Base-by-base conservation (phyloP, 2,888 invertebrate genomes). In the Catocala sponsa region DNA sequence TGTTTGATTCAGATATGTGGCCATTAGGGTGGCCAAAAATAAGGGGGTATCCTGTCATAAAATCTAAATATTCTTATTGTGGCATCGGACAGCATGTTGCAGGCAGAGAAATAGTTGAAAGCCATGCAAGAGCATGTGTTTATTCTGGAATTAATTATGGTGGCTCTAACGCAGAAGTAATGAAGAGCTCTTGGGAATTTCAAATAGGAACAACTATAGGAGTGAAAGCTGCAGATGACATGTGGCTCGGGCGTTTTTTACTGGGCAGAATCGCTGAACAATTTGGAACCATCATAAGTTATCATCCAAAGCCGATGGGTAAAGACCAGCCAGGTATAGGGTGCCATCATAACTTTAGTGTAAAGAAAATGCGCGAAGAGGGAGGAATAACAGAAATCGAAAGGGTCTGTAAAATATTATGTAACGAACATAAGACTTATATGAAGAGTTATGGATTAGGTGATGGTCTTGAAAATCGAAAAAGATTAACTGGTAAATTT, bases 101-200 rank as follows among this genome's bases (percentile, higher is more conserved):
- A 82, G 99, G 98, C 4, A 96, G 99, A 66, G 99, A 99, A 85
- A 96, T 99, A 70, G 98, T 98, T 12, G 99, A 99, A 90, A 97
- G 98, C 42, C 99, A 99, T 84, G 90, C 94, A 0, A 85, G 94
- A 71, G 95, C 99, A 9, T 99, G 99, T 82, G 91, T 99, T 59
- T 99, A 98, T 86, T 97, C 99, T 57, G 99, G 99, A 46, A 95
- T 99, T 79, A 97, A 97, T 79, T 97, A 98, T 75, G 95, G 97
- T 57, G 99, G 99, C 49, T 97, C 97, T 53, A 99, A 99, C 89
- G 99, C 99, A n/a, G 99, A 99, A 94, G 99, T 99, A 35, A 99
- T 99, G 99, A 99, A 98, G 46, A 97, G 98, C 12, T 98, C 98
- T 91, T 98, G 97, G 97, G 97, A 97, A 88, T 98, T 96, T 90